These are phyloP conservation scores for Actinemys pallida DNA, from an alignment of 2,113 vertebrate genomes.

Conservation along the genomic window DNA sequence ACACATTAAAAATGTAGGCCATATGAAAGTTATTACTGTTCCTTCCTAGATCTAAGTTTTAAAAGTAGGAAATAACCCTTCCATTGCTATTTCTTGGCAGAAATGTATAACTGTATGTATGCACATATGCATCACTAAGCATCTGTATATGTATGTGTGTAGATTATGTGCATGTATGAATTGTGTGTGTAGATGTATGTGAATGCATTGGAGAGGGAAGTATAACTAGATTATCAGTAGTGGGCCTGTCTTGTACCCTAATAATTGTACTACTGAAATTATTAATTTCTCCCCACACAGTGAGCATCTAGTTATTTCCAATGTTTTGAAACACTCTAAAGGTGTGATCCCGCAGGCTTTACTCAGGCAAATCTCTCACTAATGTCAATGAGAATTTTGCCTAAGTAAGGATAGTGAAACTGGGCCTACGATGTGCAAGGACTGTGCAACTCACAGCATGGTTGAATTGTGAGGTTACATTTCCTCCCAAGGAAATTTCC, in stretches of 20 bases:
- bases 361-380: not conserved
- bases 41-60: not conserved
- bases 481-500: not conserved
- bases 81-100: not conserved
- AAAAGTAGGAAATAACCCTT: not conserved
- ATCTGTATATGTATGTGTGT: not conserved
- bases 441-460: not conserved
- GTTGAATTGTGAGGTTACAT: not conserved
- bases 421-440: not conserved
- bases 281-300: not conserved
- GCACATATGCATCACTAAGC: not conserved
- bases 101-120: not conserved
- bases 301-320: not conserved
- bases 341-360: not conserved
- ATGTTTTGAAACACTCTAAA: not conserved
- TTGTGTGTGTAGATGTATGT: not conserved
- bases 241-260: not conserved
- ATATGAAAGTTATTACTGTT: constrained; percentile 16
- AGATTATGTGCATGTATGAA: not conserved
- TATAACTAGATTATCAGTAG: not conserved
- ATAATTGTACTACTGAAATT: not conserved
- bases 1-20: constrained; percentile 11
- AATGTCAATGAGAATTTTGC: not conserved
- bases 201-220: not conserved
- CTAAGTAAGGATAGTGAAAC: not conserved